These are phyloP conservation scores for Myiozetetes cayanensis DNA, from an alignment of 2,113 vertebrate species.

Conservation along the genomic window DNA sequence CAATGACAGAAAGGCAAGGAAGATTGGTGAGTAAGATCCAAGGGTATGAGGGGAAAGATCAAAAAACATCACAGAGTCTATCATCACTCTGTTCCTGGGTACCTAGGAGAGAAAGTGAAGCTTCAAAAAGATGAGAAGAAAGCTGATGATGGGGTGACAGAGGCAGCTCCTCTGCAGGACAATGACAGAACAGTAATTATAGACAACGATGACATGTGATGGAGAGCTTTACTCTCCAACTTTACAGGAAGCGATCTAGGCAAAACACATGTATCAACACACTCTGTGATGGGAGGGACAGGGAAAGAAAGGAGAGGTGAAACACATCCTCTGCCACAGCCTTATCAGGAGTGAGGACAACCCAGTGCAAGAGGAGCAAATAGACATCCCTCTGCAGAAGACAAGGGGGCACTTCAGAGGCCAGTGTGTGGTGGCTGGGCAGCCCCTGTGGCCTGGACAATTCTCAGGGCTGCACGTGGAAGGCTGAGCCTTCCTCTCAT, in stretches of 20 bases:
- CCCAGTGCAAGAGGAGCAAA: not conserved
- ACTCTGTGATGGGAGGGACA: not conserved
- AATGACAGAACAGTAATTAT: conserved; percentile 49
- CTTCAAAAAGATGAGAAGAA: conserved; percentile 53
- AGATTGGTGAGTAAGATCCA: conserved; percentile 1
- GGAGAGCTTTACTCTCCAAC: conserved; percentile 15
- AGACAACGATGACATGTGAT: conserved; percentile 24
- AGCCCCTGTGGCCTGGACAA: not conserved
- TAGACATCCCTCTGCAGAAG: not conserved
- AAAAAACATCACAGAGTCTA: conserved; percentile 23
- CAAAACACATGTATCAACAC: not conserved
- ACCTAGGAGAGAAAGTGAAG: conserved; percentile 17
- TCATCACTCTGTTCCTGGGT: not conserved
- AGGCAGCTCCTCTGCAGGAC: conserved; percentile 23
- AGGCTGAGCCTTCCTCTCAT: not conserved
- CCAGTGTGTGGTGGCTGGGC: rapidly evolving
- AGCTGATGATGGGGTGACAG: not conserved
- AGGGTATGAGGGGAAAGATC: conserved; percentile 27
- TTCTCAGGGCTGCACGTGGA: rapidly evolving
- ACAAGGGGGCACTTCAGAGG: not conserved
- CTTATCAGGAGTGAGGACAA: not conserved
- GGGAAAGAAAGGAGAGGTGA: not conserved
- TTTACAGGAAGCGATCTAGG: not conserved
- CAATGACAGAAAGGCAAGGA: not conserved
- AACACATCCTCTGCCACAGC: not conserved